Evolutionary conservation across 2,888 invertebrate genomes (phyloP).

Genomic region (Hoplodrina blanda): DNA sequence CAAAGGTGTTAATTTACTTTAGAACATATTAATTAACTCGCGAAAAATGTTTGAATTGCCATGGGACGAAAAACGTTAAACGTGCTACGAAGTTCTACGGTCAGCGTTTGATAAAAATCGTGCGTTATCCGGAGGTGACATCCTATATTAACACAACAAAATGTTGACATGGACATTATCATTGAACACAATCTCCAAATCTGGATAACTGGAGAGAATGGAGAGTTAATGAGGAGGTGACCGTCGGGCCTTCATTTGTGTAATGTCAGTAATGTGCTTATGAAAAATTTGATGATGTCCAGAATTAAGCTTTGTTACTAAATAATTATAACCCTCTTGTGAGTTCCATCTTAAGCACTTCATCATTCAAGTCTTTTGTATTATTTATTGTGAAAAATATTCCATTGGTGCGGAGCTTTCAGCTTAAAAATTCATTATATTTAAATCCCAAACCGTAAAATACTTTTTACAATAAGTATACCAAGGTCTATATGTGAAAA

Average conservation of each 20-base stretch:
- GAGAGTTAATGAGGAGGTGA: conserved; percentile 50
- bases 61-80: conserved; percentile 23
- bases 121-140: conserved; percentile 17
- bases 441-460: conserved; percentile 43
- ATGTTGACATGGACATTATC: conserved; percentile 48
- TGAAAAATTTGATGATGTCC: conserved; percentile 45
- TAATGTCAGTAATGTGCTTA: conserved; percentile 43
- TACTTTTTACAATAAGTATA: conserved; percentile 41
- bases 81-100: conserved; percentile 4
- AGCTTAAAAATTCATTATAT: conserved; percentile 41
- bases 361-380: conserved; percentile 9
- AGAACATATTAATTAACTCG: neutral
- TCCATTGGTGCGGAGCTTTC: conserved; percentile 20
- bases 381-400: conserved; percentile 15
- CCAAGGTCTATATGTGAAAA: conserved; percentile 52
- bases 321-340: conserved; percentile 29
- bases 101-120: conserved; percentile 32
- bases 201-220: conserved; percentile 26
- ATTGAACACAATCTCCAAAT: conserved; percentile 44
- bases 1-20: neutral
- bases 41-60: neutral
- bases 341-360: conserved; percentile 8
- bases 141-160: conserved; percentile 40
- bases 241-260: conserved; percentile 27
- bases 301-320: conserved; percentile 24